phyloP scores from a whole-genome alignment of 1,140 invertebrate genomes.

The Drosophila repleta region DNA sequence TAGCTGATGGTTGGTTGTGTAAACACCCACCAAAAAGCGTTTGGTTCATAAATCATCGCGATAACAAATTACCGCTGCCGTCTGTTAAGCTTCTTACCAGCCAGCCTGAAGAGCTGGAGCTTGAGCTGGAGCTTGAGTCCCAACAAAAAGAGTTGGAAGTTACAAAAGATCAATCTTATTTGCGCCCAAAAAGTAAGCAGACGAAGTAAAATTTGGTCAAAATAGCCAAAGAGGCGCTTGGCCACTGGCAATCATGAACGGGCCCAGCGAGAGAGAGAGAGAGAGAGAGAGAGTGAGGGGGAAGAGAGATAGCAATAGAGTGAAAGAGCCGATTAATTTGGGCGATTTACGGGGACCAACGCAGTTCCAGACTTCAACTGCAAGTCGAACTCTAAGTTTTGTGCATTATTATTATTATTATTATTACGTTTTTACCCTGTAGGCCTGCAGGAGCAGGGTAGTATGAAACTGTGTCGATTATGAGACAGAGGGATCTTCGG shows the following conservation, averaged over 20 bases:
- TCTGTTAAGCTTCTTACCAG: conserved; percentile 15
- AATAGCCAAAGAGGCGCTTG: conserved; percentile 72
- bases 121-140: conserved; percentile 5
- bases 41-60: conserved; percentile 82
- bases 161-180: conserved; percentile 83
- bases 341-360: conserved; percentile 34
- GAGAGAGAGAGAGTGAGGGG: conserved; percentile 5
- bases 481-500: no score
- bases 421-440: conserved; percentile 18
- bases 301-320: conserved; percentile 26
- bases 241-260: conserved; percentile 35
- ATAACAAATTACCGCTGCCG: conserved; percentile 82
- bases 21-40: conserved; percentile 75
- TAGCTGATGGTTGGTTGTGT: conserved; percentile 58
- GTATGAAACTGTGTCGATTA: not conserved
- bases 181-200: conserved; percentile 58
- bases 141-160: conserved; percentile 75
- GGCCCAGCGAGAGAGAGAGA: not conserved
- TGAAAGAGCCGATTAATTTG: conserved; percentile 61
- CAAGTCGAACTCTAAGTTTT: conserved; percentile 57
- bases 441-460: not conserved
- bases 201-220: conserved; percentile 22
- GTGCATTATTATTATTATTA: conserved; percentile 60
- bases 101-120: conserved; percentile 6
- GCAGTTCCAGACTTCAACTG: conserved; percentile 43